These are phyloP conservation scores for Itoplectis maculator DNA, from an alignment of 2,888 invertebrate genomes.

Conservation along the genomic window DNA sequence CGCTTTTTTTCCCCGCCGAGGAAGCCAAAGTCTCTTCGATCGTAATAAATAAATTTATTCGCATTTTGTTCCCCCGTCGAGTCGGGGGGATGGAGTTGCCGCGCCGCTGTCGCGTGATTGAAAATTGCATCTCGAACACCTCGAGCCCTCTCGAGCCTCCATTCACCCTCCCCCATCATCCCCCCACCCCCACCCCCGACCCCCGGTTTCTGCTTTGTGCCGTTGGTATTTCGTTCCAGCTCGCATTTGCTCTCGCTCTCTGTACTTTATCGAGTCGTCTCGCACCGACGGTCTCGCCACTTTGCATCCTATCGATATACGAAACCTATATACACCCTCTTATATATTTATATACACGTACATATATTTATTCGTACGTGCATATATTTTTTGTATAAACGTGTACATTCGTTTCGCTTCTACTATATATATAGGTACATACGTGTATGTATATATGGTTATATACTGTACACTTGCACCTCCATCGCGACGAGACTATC, in stretches of 20 bases:
- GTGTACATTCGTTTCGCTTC: too few species aligned
- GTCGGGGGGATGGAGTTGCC: background rate
- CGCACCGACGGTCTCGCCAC: slow-evolving; percentile 53
- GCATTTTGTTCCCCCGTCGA: background rate
- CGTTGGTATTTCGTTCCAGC: slow-evolving; percentile 46
- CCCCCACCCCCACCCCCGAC: slow-evolving; percentile 1
- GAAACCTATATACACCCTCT: slow-evolving; percentile 16
- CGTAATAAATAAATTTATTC: slow-evolving; percentile 50
- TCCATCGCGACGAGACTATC: slow-evolving; percentile 47
- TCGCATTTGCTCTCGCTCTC: slow-evolving; percentile 46
- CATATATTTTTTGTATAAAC: slow-evolving; percentile 8
- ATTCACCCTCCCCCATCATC: slow-evolving; percentile 14
- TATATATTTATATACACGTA: slow-evolving; percentile 36
- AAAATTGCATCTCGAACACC: slow-evolving; percentile 58
- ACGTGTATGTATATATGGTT: background rate
- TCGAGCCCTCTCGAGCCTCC: slow-evolving; percentile 42
- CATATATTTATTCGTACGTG: background rate
- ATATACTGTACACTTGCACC: slow-evolving; percentile 13
- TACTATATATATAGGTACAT: slow-evolving; percentile 20
- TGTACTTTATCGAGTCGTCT: slow-evolving; percentile 66
- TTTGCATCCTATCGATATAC: slow-evolving; percentile 56
- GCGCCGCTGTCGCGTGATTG: slow-evolving; percentile 46
- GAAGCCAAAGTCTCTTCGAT: slow-evolving; percentile 29
- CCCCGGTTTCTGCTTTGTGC: slow-evolving; percentile 42
- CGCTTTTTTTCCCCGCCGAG: background rate